Evolutionary conservation across 2,797 vertebrate genomes (phyloP), one percentile per base, ranked within the genome.

Genomic region (Perodicticus potto): DNA sequence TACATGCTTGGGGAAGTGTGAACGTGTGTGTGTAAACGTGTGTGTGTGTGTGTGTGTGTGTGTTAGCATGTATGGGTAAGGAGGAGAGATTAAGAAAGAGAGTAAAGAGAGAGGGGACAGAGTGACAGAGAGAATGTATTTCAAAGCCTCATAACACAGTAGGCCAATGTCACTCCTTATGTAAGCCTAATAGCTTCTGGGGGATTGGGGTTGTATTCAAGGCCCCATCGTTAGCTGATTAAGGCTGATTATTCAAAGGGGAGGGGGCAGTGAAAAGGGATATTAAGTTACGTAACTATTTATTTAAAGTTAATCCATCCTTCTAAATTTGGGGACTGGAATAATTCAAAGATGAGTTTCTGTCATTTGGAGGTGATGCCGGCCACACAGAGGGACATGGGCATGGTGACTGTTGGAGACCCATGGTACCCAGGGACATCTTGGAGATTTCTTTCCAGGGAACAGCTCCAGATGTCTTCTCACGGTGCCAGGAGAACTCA

Each of bases 141-240:
- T 89, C 77, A 91, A 95, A 95, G 85, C 85, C 96, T 97, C 97
- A 43, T 93, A 88, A 96, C 97, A 97, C 90, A 96, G 67, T 89
- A 94, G 95, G 86, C 86, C 89, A 97, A 97, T 89, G 96, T 93
- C 93, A 89, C 82, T 80, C 72, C 95, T 97, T 98, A 98, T 49
- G 32, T 98, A 98, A 98, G 94, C 91, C 84, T 97, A 97, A 97
- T 70, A 96, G 77, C 96, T 96, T 97, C 97, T 93, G 3, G 57
- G 37, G 85, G 93, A 95, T 87, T 97, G 92, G 77, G 95, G 12
- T 84, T 96, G 70, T 82, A 93, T 97, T 84, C 0, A 0, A 19
- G 76, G 89, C 57, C 23, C 96, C 73, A 45, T 98, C 95, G 49
- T 95, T 97, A 97, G 94, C 97, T 98, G 98, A 98, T 98, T 98